Base-by-base conservation (phyloP, 2,797 vertebrate genomes). In the Coregonus sp. region DNA sequence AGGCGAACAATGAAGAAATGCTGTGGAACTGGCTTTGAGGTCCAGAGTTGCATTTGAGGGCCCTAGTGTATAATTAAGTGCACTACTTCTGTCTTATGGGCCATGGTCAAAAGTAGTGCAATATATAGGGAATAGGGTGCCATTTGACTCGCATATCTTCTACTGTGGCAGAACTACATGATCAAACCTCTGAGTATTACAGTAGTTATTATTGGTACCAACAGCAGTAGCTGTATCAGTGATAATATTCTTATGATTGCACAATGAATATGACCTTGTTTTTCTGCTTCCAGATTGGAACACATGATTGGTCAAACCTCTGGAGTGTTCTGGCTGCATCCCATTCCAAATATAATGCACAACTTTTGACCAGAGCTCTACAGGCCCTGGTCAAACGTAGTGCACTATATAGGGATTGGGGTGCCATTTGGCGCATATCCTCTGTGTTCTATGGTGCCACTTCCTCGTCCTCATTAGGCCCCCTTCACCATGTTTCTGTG, bases 391-490 rank as follows among this genome's bases (percentile, higher is more conserved):
- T 59, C 7, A 20, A n/a, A 59, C 56, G 7, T n/a, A 59, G 56
- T 20, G 56, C 40, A 47, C 40, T 47, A 47, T 9, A n/a, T 1
- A 59, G 56, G 6, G 56, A 59, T n/a, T 59, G 20, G 18, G 56
- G n/a, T 59, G n/a, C n/a, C 59, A 63, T 25, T 25, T 20, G 20
- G 20, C 11, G n/a, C 56, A n/a, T 9, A 20, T 61, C 56, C 56
- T 20, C 56, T 61, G 52, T 54, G 20, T 63, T 25, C 59, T 25
- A 25, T 63, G 59, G 59, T 63, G 20, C 59, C 9, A 83, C 70
- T 50, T 75, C 80, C 81, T 86, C 75, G 80, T 47, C 40, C 40
- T 47, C 40, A 47, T 87, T 87, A 88, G 73, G 75, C 33, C 70
- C 75, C 54, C 20, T 79, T 80, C 77, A 81, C 73, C 82, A 72